These are phyloP conservation scores for Maconellicoccus hirsutus DNA, from an alignment of 1,140 invertebrate species.

Conservation along the genomic window DNA sequence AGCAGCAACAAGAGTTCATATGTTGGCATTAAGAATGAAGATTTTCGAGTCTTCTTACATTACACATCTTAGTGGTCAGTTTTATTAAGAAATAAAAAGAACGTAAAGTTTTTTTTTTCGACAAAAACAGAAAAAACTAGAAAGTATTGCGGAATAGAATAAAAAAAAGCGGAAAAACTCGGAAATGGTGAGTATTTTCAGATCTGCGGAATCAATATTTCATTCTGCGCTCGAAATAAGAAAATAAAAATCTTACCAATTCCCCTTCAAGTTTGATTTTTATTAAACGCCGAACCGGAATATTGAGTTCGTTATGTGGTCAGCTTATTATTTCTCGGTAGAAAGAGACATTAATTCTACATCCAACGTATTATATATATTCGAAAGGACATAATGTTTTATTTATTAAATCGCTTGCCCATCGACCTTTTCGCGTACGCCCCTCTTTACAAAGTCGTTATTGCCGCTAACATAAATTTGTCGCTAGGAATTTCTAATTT, in stretches of 20 bases:
- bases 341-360: neutral
- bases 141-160: neutral
- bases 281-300: neutral
- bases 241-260: neutral
- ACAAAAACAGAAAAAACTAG: too few relatives aligned
- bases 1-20: neutral
- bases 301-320: neutral
- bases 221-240: neutral
- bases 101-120: neutral
- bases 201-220: neutral
- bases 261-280: neutral
- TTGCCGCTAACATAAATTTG: neutral
- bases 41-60: neutral
- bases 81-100: slow-evolving; percentile 6
- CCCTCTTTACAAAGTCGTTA: neutral
- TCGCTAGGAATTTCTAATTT: neutral
- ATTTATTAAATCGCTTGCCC: neutral
- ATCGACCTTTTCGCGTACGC: neutral
- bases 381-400: neutral
- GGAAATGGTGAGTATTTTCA: neutral
- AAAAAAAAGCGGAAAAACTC: neutral
- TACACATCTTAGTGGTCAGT: neutral
- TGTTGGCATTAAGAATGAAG: neutral
- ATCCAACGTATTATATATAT: neutral
- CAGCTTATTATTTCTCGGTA: neutral